A percentile compares a stretch with the other conserved stretches of the same genome.
Evolutionary conservation across 2,888 invertebrate species (phyloP).

Genomic region (Lochmaea capreae): DNA sequence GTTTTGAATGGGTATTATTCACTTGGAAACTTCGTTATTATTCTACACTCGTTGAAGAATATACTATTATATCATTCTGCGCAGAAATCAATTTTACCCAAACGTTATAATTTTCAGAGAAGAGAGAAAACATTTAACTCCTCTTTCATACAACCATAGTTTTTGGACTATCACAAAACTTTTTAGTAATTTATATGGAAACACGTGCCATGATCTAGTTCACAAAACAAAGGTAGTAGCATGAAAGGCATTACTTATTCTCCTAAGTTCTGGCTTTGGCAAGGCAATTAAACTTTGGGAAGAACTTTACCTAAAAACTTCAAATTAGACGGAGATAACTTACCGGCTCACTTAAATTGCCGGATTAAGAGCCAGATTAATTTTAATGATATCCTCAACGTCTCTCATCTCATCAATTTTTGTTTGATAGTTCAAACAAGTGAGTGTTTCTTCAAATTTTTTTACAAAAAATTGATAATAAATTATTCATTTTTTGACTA

Average conservation of each 20-base stretch:
- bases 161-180: neutral
- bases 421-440: too few relatives aligned
- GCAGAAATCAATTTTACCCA: too few relatives aligned
- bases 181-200: neutral
- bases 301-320: constrained; percentile 28
- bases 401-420: constrained; percentile 5
- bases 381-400: constrained; percentile 29
- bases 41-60: too few relatives aligned
- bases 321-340: constrained; percentile 25
- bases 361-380: constrained; percentile 30
- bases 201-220: neutral
- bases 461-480: too few relatives aligned
- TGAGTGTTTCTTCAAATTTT: too few relatives aligned
- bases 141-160: too few relatives aligned
- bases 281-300: constrained; percentile 31
- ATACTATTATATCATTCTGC: too few relatives aligned
- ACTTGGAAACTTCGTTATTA: too few relatives aligned
- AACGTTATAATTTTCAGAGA: too few relatives aligned
- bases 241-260: constrained; percentile 24
- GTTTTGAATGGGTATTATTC: too few relatives aligned
- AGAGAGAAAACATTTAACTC: too few relatives aligned
- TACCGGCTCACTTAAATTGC: constrained; percentile 29
- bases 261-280: constrained; percentile 16
- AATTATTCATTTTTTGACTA: too few relatives aligned
- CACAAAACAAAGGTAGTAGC: constrained; percentile 4